These are phyloP conservation scores for Oceanites oceanicus DNA, from an alignment of 2,113 vertebrate species.

Conservation along the genomic window DNA sequence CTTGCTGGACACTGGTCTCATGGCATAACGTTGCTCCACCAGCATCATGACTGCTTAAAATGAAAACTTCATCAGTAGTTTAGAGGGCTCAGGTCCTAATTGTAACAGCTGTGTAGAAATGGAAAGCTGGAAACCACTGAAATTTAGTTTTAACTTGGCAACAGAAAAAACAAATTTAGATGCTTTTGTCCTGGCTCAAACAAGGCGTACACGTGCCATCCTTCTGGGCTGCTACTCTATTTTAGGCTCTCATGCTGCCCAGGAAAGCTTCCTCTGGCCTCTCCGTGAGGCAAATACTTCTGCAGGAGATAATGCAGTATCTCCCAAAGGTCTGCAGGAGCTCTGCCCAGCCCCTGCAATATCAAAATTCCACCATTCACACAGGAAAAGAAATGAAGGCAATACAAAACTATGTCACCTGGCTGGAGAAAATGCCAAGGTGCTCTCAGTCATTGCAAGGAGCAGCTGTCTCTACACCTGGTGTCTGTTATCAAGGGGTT, in stretches of 20 bases:
- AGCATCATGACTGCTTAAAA: not conserved
- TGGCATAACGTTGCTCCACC: not conserved
- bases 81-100: not conserved
- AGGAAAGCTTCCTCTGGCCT: not conserved
- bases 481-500: not conserved
- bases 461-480: accelerated
- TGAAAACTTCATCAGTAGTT: not conserved
- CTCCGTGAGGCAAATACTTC: not conserved
- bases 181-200: not conserved
- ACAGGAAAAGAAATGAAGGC: not conserved
- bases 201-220: accelerated
- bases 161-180: not conserved
- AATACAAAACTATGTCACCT: not conserved
- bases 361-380: accelerated
- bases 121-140: not conserved
- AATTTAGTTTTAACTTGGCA: not conserved
- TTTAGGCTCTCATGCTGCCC: not conserved
- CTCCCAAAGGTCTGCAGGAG: not conserved
- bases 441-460: not conserved
- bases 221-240: not conserved
- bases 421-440: accelerated
- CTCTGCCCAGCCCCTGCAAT: not conserved
- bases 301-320: not conserved
- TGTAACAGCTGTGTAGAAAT: not conserved
- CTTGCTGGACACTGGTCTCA: not conserved